phyloP scores from a whole-genome alignment of 2,113 vertebrate species.

The Plecturocebus donacophilus region DNA sequence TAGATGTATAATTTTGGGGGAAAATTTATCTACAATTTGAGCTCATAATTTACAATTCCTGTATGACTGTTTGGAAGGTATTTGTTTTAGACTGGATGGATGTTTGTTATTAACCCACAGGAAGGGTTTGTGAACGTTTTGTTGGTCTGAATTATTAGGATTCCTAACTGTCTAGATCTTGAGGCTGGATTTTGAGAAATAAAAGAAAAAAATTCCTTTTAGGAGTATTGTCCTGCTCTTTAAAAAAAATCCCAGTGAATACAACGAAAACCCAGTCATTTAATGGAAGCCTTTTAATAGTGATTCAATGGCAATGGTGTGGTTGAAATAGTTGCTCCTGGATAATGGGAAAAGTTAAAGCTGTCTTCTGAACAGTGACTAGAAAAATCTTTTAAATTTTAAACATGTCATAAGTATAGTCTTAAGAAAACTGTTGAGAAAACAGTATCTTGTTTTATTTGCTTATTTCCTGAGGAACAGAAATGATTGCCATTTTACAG shows the following conservation, averaged over 20 bases:
- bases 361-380: background rate
- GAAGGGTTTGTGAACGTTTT: background rate
- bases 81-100: background rate
- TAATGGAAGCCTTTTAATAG: background rate
- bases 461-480: background rate
- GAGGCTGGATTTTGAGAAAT: background rate
- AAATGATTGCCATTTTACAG: background rate
- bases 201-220: background rate
- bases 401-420: background rate
- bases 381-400: background rate
- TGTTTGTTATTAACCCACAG: background rate
- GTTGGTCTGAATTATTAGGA: background rate
- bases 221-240: background rate
- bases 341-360: background rate
- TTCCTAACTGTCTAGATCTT: background rate
- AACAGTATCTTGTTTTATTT: background rate
- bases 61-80: background rate
- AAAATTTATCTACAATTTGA: background rate
- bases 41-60: background rate
- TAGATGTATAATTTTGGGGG: background rate
- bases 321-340: background rate
- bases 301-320: background rate
- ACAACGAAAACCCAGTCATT: background rate
- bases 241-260: background rate
- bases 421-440: background rate